Evolutionary conservation across 2,113 vertebrate genomes (phyloP), one percentile per base, ranked within the genome.

Genomic region (Mobula birostris): DNA sequence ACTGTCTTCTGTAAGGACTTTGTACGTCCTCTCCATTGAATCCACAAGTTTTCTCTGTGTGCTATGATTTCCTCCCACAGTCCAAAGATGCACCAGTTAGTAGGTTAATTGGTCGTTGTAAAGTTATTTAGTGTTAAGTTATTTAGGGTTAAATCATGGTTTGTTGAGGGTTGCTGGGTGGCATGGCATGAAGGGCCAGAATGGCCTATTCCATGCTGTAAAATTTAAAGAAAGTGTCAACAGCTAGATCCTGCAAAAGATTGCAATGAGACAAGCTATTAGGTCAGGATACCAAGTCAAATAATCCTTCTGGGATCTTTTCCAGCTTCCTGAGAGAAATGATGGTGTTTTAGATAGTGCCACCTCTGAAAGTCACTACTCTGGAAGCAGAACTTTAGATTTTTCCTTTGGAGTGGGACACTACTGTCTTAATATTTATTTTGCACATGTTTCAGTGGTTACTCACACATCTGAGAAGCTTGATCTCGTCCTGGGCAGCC

Each of bases 391-490:
- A 29, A 7, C 24, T 27, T 2, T 29, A 27, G 58, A 88, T 14
- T 88, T 29, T 40, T 17, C n/a, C 36, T 92, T 21, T 70, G 15
- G 8, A 15, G 36, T 24, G 17, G 90, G 19, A 72, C 36, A 91
- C 32, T 5, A n/a, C 32, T 63, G 3, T 70, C 88, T 36, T 36
- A 9, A n/a, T 17, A 19, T 66, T 66, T 91, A n/a, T 36, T 74
- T 92, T 72, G 17, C 66, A 7, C 88, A 24, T 70, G 32, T 93
- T 32, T 6, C 79, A 14, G 0, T 0, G 27, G 40, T 82, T 76
- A 97, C 97, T 61, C 94, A 98, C 97, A 2, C 96, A 98, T 95
- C 94, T 96, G 15, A 98, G 97, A 36, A 98, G 96, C 94, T 96
- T 88, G 0, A 97, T 95, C 95, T 98, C 97, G 0, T 98, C 98